phyloP scores from a whole-genome alignment of 2,113 vertebrate genomes.

The Urocolius indicus region DNA sequence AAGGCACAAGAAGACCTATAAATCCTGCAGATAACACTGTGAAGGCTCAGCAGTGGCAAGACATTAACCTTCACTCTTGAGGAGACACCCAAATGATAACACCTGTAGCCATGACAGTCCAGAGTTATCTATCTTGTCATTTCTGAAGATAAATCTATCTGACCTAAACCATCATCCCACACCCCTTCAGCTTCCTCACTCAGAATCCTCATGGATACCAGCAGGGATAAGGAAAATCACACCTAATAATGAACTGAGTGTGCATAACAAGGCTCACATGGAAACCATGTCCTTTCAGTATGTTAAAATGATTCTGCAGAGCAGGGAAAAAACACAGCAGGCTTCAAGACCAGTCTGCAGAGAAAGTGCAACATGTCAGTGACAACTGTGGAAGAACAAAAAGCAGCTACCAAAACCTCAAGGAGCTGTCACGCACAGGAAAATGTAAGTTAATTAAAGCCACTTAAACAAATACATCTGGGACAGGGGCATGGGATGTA shows the following conservation, averaged over 20 bases:
- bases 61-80: conserved; percentile 72
- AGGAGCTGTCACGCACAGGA: conserved; percentile 32
- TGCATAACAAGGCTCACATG: not conserved
- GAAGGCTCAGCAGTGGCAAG: conserved; percentile 61
- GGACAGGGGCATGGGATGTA: not conserved
- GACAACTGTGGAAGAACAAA: conserved; percentile 46
- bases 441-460: conserved; percentile 58
- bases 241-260: conserved; percentile 36
- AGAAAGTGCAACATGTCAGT: conserved; percentile 35
- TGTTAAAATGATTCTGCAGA: not conserved
- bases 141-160: conserved; percentile 43
- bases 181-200: not conserved
- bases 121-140: conserved; percentile 51
- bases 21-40: conserved; percentile 44
- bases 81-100: conserved; percentile 67
- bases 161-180: conserved; percentile 25
- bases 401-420: conserved; percentile 41
- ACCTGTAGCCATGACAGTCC: conserved; percentile 48
- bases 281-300: conserved; percentile 7
- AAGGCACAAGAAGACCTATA: not conserved
- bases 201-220: not conserved
- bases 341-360: not conserved
- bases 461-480: conserved; percentile 47
- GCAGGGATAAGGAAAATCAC: conserved; percentile 28
- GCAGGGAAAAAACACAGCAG: not conserved